Evolutionary conservation across 2,888 invertebrate genomes (phyloP).

Genomic region (Chirona hameri): DNA sequence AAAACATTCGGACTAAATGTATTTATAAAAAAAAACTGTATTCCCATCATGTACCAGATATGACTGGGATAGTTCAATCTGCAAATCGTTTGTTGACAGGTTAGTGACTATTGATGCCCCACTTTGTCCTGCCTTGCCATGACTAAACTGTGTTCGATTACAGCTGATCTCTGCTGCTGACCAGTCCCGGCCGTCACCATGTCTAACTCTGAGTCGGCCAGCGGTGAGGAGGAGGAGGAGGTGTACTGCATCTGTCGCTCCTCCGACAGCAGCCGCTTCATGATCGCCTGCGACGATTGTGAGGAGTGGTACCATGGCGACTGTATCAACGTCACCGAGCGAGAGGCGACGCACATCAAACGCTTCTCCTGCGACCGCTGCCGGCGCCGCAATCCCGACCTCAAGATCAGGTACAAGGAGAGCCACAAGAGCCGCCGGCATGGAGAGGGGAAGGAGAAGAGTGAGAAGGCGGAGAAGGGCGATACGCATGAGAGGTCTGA

Average conservation of each 20-base stretch:
- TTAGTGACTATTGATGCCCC: too few species aligned
- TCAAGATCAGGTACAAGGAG: constrained; percentile 52
- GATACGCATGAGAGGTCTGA: constrained; percentile 3
- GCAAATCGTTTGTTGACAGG: too few species aligned
- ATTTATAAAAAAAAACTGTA: too few species aligned
- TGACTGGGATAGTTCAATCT: too few species aligned
- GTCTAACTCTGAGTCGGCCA: too few species aligned
- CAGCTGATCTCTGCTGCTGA: too few species aligned
- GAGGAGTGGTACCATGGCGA: constrained; percentile 99
- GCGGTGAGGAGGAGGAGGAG: constrained; percentile 48
- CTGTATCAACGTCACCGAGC: constrained; percentile 90
- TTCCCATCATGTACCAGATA: too few species aligned
- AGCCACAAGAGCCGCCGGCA: constrained; percentile 35
- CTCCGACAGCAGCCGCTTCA: constrained; percentile 88
- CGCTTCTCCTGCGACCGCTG: constrained; percentile 85
- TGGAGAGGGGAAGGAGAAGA: neutral
- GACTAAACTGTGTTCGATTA: too few species aligned
- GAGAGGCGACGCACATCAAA: constrained; percentile 87
- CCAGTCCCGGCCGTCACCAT: too few species aligned
- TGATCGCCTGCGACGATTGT: constrained; percentile 96
- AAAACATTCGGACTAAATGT: too few species aligned
- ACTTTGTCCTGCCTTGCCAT: too few species aligned
- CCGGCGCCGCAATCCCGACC: constrained; percentile 72
- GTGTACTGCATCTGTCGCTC: constrained; percentile 93
- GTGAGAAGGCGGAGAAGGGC: neutral